Evolutionary conservation across 1,140 invertebrate genomes (phyloP).

Genomic region (Zophobas morio): DNA sequence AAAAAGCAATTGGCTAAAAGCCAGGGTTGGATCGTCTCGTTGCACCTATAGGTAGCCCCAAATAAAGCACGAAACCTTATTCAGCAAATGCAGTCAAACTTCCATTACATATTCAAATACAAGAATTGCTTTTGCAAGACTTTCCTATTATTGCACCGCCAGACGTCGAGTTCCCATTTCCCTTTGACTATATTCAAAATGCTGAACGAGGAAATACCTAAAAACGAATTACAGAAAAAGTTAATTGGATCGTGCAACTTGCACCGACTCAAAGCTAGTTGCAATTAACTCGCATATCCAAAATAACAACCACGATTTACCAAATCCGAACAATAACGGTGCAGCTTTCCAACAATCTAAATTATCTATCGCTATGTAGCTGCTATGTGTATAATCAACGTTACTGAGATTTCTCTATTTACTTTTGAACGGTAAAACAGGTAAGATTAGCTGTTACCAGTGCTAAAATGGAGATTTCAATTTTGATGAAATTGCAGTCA

Average conservation of each 20-base stretch:
- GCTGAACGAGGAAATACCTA: not conserved
- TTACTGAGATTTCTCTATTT: conserved; percentile 21
- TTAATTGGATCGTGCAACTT: conserved; percentile 13
- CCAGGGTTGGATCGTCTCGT: no score
- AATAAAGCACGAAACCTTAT: no score
- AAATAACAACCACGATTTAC: conserved; percentile 20
- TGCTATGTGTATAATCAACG: conserved; percentile 4
- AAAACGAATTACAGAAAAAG: conserved; percentile 7
- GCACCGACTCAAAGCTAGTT: conserved; percentile 4
- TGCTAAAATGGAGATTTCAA: conserved; percentile 35
- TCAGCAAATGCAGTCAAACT: no score
- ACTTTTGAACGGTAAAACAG: not conserved
- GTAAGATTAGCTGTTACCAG: conserved; percentile 13
- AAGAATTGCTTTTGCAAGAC: no score
- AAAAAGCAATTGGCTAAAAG: no score
- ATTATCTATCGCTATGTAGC: conserved; percentile 6
- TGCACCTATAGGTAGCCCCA: no score
- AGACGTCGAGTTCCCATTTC: not conserved
- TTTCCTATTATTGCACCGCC: no score
- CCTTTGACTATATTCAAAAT: not conserved
- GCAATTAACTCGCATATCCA: conserved; percentile 7
- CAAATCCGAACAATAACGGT: conserved; percentile 1
- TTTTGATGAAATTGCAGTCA: not conserved
- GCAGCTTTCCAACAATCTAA: conserved; percentile 1
- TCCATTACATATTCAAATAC: no score